Conservation (phyloP, 1,140 invertebrate genomes). For the Zophobas atratus region DNA sequence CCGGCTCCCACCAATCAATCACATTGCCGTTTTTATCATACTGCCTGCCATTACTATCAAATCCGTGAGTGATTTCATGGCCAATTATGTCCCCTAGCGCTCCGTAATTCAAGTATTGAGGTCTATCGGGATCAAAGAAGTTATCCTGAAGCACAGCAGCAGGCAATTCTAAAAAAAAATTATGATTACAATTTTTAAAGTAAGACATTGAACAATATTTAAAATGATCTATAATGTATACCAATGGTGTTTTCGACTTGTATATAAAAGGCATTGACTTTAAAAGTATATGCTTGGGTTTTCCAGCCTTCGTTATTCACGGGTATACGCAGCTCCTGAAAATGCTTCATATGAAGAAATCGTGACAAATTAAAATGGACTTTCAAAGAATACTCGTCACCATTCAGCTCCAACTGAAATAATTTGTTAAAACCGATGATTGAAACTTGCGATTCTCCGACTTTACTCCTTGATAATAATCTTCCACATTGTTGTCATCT, state of each 20-base stretch:
- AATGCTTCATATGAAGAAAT: conserved; percentile 51
- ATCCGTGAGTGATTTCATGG: conserved; percentile 74
- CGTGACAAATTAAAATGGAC: conserved; percentile 77
- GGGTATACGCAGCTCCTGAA: conserved; percentile 70
- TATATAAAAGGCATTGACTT: conserved; percentile 75
- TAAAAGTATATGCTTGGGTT: conserved; percentile 71
- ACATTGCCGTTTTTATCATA: conserved; percentile 91
- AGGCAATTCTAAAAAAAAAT: conserved; percentile 72
- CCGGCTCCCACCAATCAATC: conserved; percentile 73
- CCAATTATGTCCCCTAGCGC: conserved; percentile 85
- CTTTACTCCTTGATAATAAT: conserved; percentile 61
- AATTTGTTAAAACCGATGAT: not conserved
- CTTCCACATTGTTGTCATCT: conserved; percentile 69
- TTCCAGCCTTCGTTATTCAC: conserved; percentile 76
- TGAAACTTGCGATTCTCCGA: not conserved
- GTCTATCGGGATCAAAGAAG: conserved; percentile 87
- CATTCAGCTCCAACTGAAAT: conserved; percentile 76
- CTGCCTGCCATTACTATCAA: conserved; percentile 91
- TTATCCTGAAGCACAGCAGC: conserved; percentile 81
- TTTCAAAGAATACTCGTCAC: conserved; percentile 76
- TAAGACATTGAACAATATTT: too few species aligned
- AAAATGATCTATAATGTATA: conserved; percentile 57
- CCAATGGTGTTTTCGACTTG: conserved; percentile 74
- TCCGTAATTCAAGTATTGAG: conserved; percentile 92
- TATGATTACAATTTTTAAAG: not conserved